Evolutionary conservation across 2,797 vertebrate genomes (phyloP), one percentile per base, ranked within the genome.

Genomic region (Remorina albescens): DNA sequence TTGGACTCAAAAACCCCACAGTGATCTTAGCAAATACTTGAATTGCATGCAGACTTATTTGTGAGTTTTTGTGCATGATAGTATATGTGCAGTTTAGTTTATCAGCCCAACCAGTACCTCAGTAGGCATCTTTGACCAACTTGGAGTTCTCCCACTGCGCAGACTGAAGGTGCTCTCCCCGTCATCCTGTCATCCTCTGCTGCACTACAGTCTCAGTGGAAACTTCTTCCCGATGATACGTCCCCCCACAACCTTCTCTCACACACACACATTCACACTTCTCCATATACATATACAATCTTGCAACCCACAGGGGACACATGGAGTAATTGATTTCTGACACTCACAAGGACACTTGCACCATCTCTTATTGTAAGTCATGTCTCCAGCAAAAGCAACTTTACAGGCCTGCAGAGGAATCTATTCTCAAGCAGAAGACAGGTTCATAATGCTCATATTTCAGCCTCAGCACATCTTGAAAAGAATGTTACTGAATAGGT

Each of bases 401-500:
- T 85, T 86, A 86, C 87, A 83, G 71, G 80, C 80, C 84, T 82
- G 88, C 71, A 0, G 83, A 91, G 88, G 82, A 90, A 91, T 89
- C 82, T 69, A 73, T 91, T 90, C 88, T 89, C 81, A 81, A 80
- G 37, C 58, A 60, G 84, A 60, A 86, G 91, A 89, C 92, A 89
- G 89, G 75, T 91, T 91, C 88, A 89, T 84, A 86, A 88, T 74
- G 76, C 86, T 89, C 84, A 68, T 91, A 89, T 89, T 91, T 92
- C 89, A 90, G 67, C 86, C 73, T 74, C 77, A 39, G 78, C 82
- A 76, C 86, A 80, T 84, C 80, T 68, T 84, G 88, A 88, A 90
- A 88, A 74, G 87, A 85, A 86, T 19, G 80, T 61, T 51, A 70
- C 71, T 73, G 86, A 90, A 87, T 71, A 73, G 85, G 53, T 64